Evolutionary conservation across 2,888 invertebrate genomes (phyloP).

Genomic region (Druceiella hillmani): DNA sequence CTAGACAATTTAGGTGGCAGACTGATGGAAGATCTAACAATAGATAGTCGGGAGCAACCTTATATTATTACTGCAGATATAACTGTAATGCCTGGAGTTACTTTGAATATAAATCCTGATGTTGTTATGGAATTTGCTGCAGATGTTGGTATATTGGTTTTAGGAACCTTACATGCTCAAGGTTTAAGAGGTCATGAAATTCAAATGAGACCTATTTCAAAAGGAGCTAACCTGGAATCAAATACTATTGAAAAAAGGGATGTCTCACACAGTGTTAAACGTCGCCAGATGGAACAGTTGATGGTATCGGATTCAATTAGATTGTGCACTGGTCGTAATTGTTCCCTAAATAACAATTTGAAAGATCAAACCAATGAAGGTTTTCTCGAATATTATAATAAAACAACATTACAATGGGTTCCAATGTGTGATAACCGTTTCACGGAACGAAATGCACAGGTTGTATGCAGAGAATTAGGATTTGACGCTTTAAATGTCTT

Average conservation of each 20-base stretch:
- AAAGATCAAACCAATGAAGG: slow-evolving; percentile 63
- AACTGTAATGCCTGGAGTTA: slow-evolving; percentile 93
- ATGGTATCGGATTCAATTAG: slow-evolving; percentile 60
- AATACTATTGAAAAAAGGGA: slow-evolving; percentile 41
- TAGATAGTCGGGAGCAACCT: slow-evolving; percentile 61
- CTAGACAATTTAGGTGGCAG: slow-evolving; percentile 73
- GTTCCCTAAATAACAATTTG: slow-evolving; percentile 52
- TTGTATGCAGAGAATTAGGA: slow-evolving; percentile 91
- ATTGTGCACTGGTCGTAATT: slow-evolving; percentile 71
- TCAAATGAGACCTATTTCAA: slow-evolving; percentile 62
- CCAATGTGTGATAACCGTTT: slow-evolving; percentile 94
- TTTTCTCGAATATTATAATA: slow-evolving; percentile 92
- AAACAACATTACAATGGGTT: slow-evolving; percentile 93
- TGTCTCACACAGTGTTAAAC: slow-evolving; percentile 34
- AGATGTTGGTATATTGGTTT: slow-evolving; percentile 90
- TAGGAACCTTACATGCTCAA: slow-evolving; percentile 82
- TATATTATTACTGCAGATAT: slow-evolving; percentile 84
- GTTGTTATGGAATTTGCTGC: slow-evolving; percentile 91
- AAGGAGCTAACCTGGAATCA: slow-evolving; percentile 34
- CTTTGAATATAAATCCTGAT: slow-evolving; percentile 80
- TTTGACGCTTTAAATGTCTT: slow-evolving; percentile 85
- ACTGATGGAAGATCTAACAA: slow-evolving; percentile 58
- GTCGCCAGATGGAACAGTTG: slow-evolving; percentile 53
- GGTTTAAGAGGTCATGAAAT: slow-evolving; percentile 75
- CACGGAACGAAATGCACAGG: slow-evolving; percentile 94